These are phyloP conservation scores for Mayetiola destructor DNA, from an alignment of 2,888 invertebrate species.

Conservation along the genomic window DNA sequence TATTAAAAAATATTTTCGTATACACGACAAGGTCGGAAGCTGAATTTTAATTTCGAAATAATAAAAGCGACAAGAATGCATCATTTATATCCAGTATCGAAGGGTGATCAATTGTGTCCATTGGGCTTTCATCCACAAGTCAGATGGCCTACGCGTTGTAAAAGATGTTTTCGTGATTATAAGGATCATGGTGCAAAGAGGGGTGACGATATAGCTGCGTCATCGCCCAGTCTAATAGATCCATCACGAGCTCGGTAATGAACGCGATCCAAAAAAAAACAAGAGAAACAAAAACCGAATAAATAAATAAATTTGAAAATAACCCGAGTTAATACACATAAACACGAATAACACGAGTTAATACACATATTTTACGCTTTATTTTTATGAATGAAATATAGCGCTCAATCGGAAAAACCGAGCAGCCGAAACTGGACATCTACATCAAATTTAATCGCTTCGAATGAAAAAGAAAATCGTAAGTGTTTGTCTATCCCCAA, in stretches of 20 bases:
- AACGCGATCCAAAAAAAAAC: not conserved
- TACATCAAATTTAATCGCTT: constrained; percentile 48
- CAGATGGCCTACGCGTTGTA: constrained; percentile 85
- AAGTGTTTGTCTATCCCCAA: constrained; percentile 3
- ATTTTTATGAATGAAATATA: not conserved
- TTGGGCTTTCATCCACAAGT: constrained; percentile 90
- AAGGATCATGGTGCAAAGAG: constrained; percentile 73
- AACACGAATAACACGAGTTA: too few relatives aligned
- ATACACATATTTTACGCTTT: constrained; percentile 11
- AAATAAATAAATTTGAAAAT: not conserved
- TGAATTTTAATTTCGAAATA: too few relatives aligned
- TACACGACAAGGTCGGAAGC: too few relatives aligned
- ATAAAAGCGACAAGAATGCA: constrained; percentile 25
- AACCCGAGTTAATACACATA: constrained; percentile 9
- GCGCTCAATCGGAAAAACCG: not conserved
- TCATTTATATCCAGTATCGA: constrained; percentile 40
- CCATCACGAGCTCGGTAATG: constrained; percentile 43
- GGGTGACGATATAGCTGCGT: constrained; percentile 53
- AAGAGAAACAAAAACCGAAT: not conserved
- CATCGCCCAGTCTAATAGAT: constrained; percentile 63
- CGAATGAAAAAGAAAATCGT: constrained; percentile 22
- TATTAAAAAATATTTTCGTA: too few relatives aligned
- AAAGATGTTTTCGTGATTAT: constrained; percentile 83
- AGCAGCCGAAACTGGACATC: constrained; percentile 57
- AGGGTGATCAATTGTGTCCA: constrained; percentile 79